Percentiles rank a stretch among this genome's conserved stretches.
Evolutionary conservation across 2,113 vertebrate genomes (phyloP).

Genomic region (Forbesichthys papilliferus): DNA sequence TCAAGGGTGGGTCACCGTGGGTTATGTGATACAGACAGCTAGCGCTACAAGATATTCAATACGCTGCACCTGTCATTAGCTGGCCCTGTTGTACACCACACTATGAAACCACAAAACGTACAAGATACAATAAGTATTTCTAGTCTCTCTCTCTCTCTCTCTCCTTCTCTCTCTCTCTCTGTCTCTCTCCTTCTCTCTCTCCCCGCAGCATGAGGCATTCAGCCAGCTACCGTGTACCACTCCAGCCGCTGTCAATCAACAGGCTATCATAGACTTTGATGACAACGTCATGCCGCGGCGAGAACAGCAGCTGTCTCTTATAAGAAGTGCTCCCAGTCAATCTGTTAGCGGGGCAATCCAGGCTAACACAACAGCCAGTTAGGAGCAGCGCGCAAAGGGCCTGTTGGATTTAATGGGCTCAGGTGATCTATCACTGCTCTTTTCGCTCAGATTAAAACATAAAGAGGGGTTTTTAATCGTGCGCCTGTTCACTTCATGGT

Average conservation of each 20-base stretch:
- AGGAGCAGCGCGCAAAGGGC: conserved; percentile 54
- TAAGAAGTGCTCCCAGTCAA: conserved; percentile 70
- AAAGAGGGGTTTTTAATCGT: conserved; percentile 22
- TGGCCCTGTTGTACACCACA: conserved; percentile 5
- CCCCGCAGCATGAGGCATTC: conserved; percentile 51
- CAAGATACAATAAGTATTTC: conserved; percentile 20
- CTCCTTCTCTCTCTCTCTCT: conserved; percentile 20
- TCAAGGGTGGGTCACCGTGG: conserved; percentile 21
- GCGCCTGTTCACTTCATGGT: conserved; percentile 23
- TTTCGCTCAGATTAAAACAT: conserved; percentile 52
- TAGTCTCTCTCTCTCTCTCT: conserved; percentile 11
- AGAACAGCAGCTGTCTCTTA: conserved; percentile 75
- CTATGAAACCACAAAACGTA: conserved; percentile 12
- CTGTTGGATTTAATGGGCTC: conserved; percentile 63
- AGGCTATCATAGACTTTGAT: conserved; percentile 73
- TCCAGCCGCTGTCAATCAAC: conserved; percentile 74
- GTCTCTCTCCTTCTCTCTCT: conserved; percentile 14
- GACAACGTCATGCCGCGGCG: conserved; percentile 63
- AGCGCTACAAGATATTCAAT: conserved; percentile 55
- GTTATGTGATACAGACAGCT: conserved; percentile 55
- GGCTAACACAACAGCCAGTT: conserved; percentile 64
- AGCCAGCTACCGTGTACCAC: conserved; percentile 45
- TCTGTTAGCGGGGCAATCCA: conserved; percentile 70
- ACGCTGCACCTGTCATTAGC: conserved; percentile 52
- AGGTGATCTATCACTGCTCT: conserved; percentile 54